Evolutionary conservation across 1,140 invertebrate species (phyloP), one percentile per base, ranked within the genome.

Genomic region (Ditylenchus dipsaci): DNA sequence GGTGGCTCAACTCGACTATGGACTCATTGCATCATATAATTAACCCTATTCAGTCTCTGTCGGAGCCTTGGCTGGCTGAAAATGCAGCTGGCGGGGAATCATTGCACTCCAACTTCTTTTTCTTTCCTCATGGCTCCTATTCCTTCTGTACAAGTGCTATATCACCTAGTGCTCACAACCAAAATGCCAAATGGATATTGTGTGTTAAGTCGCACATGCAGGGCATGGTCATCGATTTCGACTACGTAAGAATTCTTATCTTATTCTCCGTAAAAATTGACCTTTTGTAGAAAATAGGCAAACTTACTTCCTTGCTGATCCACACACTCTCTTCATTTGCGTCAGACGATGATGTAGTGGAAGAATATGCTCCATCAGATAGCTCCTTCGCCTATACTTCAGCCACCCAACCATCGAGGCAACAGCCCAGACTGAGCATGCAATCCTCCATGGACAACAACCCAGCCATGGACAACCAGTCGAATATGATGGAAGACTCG

Each of bases 191-290:
- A 84, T 97, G 95, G 95, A 89, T 97, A 72, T 85, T 98, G 29
- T 97, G 96, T 84, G 92, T 97, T 0, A 90, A 92, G 73, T 97
- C 94, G 93, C 90, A 96, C 85, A 98, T 98, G 95, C 91, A 97
- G 86, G 95, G 95, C 62, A 83, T 81, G 77, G 61, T 74, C 15
- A 75, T 81, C 38, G 79, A 81, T 63, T 67, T 82, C 53, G 73
- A 75, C 53, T 49, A 72, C 27, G 76, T 73, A 68, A 21, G 21
- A n/a, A 61, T 27, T 29, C 38, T 17, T 15, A 26, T 17, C 15
- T 17, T 53, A 21, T 7, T 53, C 15, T 3, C 49, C 8, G n/a
- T 17, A 3, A 53, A 21, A 53, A 26, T 26, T 53, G n/a, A 53
- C 8, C 19, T 19, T 23, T 75, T 73, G 21, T 65, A 82, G 68